Base-by-base conservation (phyloP, 2,113 vertebrate species). In the Thinocorus orbignyianus region DNA sequence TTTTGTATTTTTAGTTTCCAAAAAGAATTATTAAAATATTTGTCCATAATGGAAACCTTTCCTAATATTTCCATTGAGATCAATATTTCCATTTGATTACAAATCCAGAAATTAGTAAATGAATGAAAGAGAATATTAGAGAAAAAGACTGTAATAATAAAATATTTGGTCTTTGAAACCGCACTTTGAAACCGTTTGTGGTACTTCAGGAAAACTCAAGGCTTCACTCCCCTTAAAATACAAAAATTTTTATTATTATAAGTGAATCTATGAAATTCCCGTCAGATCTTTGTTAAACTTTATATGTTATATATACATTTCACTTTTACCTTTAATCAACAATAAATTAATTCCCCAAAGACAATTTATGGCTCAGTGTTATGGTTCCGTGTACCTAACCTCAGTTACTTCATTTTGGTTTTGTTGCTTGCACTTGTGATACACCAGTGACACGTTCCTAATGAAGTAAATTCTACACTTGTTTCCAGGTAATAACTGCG, bases 401-500 rank as follows among this genome's bases (percentile, higher is more conserved):
- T 80, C 39, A 52, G 22, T 93, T 90, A 84, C 80, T 91, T 70
- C 26, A 69, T 90, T 81, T 92, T 82, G 20, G 49, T 93, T 25
- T 54, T 96, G 37, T 41, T 80, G 37, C 42, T 85, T 90, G 23
- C 41, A 44, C 68, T 51, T 31, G 49, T 81, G 49, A 58, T 76
- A 84, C 49, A 54, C n/a, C 24, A 69, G 28, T 60, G 44, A 23
- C 20, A 28, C 41, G 11, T 81, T 92, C 82, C 81, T 90, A 89
- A 94, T 94, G 41, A 97, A 96, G 61, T 95, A 46, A 95, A 80
- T 81, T 10, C 61, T 97, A 81, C 35, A 25, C 82, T 96, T 95
- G 33, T 98, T 97, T 88, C 62, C 91, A 99, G 98, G 98, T 95
- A 95, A 97, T 95, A 97, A 97, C 78, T 99, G 98, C 87, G 98